Evolutionary conservation across 2,113 vertebrate species (phyloP).

Genomic region (Indri indri): DNA sequence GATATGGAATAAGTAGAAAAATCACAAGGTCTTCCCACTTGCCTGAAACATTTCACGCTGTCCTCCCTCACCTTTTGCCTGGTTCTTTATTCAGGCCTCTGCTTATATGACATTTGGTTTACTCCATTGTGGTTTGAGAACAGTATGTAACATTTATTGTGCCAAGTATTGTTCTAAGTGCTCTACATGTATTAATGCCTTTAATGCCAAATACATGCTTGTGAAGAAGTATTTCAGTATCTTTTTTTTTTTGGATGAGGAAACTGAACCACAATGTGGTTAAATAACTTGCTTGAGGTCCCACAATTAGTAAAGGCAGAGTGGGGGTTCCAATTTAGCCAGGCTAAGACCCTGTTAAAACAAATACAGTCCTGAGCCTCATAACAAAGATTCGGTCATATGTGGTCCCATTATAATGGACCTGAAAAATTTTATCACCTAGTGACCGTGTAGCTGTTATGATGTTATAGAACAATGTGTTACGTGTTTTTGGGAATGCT

Average conservation of each 20-base stretch:
- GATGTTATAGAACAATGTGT: background rate
- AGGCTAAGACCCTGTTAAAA: background rate
- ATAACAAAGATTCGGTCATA: background rate
- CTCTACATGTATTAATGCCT: background rate
- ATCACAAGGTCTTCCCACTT: background rate
- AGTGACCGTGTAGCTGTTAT: background rate
- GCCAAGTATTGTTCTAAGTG: background rate
- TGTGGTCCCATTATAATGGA: background rate
- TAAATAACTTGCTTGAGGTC: background rate
- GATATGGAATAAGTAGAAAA: background rate
- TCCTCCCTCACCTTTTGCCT: background rate
- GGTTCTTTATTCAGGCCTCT: background rate
- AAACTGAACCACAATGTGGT: background rate
- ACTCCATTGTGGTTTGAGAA: background rate
- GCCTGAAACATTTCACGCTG: background rate
- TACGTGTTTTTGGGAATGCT: background rate
- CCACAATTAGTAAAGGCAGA: background rate
- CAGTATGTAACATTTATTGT: background rate
- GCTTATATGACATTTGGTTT: background rate
- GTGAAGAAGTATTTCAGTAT: background rate
- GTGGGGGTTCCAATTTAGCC: background rate
- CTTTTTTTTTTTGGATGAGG: background rate
- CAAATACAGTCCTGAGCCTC: background rate
- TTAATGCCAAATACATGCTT: background rate
- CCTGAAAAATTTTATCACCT: background rate